A percentile compares a stretch with the other conserved stretches of the same genome.
These are phyloP conservation scores for Dicyrtoma fusca DNA, from an alignment of 2,888 invertebrate genomes.

Conservation along the genomic window DNA sequence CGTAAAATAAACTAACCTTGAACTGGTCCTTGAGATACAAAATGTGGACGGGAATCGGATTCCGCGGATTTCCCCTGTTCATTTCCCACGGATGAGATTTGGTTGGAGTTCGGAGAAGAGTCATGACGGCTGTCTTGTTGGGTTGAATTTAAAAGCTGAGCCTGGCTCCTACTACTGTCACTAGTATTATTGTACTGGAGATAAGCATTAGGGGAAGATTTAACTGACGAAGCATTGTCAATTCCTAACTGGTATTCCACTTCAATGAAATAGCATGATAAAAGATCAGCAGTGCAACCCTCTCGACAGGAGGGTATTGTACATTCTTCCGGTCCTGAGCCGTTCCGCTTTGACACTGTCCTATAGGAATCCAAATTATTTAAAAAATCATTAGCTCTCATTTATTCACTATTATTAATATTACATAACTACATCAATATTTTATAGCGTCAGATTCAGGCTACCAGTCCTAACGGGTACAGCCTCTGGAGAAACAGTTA, in stretches of 20 bases:
- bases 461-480: too few relatives aligned
- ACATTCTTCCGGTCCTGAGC: constrained; percentile 73
- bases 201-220: neutral
- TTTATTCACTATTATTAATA: too few relatives aligned
- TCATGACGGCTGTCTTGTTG: too few relatives aligned
- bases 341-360: constrained; percentile 51
- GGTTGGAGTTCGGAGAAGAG: neutral
- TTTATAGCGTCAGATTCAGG: too few relatives aligned
- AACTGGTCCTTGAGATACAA: neutral
- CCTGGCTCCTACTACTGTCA: too few relatives aligned
- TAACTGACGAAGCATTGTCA: neutral
- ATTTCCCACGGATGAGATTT: too few relatives aligned
- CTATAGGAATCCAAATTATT: too few relatives aligned
- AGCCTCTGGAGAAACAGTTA: too few relatives aligned
- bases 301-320: constrained; percentile 80
- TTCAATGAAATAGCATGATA: constrained; percentile 70
- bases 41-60: neutral
- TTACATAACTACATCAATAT: too few relatives aligned
- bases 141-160: too few relatives aligned
- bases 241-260: constrained; percentile 59
- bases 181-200: neutral
- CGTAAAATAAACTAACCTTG: neutral
- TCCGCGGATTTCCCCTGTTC: constrained; percentile 8
- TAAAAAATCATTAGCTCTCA: too few relatives aligned
- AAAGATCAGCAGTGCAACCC: constrained; percentile 79